These are phyloP conservation scores for Drosophila monieri DNA, from an alignment of 2,888 invertebrate genomes.

Conservation along the genomic window DNA sequence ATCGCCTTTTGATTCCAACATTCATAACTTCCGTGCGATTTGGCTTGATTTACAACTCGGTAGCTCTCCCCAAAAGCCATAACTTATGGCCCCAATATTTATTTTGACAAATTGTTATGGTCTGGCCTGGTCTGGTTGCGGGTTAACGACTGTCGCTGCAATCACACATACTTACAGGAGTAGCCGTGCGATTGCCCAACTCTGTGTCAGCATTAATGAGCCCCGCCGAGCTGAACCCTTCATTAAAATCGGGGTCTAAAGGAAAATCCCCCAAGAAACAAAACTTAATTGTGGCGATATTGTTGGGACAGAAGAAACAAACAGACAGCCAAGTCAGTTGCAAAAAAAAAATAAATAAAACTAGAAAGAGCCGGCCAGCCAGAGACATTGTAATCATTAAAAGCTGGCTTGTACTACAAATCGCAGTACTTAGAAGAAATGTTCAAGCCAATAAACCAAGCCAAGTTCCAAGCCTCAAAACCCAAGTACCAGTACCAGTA, in stretches of 20 bases:
- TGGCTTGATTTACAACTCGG: constrained; percentile 63
- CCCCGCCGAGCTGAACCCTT: constrained; percentile 63
- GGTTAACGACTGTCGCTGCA: constrained; percentile 30
- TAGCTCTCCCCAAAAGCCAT: constrained; percentile 21
- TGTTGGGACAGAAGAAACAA: constrained; percentile 45
- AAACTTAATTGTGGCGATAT: constrained; percentile 77
- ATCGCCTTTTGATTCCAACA: constrained; percentile 67
- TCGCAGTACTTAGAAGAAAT: constrained; percentile 75
- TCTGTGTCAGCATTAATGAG: constrained; percentile 52
- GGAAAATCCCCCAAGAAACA: constrained; percentile 50
- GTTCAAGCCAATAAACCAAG: constrained; percentile 67
- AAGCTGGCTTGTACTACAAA: constrained; percentile 76
- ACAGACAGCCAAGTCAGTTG: constrained; percentile 31
- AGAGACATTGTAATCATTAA: constrained; percentile 80
- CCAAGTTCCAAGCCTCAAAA: constrained; percentile 8
- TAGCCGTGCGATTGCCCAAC: constrained; percentile 33
- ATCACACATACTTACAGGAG: constrained; percentile 18
- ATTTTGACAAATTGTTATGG: constrained; percentile 70
- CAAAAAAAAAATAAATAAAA: constrained; percentile 49
- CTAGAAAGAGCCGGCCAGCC: constrained; percentile 35
- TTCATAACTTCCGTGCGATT: constrained; percentile 67
- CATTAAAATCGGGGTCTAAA: constrained; percentile 62
- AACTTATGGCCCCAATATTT: constrained; percentile 58
- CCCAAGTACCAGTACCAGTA: constrained; percentile 9
- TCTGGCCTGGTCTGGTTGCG: background rate